phyloP scores from a whole-genome alignment of 2,888 invertebrate genomes.

The Esperia sulphurella region DNA sequence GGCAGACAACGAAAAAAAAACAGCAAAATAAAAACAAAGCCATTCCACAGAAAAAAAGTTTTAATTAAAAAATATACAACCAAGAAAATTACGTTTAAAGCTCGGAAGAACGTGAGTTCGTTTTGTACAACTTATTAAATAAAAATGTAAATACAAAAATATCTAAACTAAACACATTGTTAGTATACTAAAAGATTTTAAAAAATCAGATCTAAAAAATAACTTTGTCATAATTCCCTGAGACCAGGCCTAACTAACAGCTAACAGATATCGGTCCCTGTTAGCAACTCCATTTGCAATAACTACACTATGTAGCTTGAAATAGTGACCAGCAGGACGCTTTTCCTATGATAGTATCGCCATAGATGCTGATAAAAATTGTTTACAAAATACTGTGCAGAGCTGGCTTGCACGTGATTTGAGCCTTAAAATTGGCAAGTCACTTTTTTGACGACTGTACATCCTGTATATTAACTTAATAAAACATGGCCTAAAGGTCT shows the following conservation, averaged over 20 bases:
- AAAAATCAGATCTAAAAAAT: neutral
- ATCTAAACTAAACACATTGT: neutral
- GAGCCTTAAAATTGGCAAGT: too few relatives aligned
- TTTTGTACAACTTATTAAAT: constrained; percentile 49
- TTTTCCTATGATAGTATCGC: too few relatives aligned
- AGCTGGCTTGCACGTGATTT: too few relatives aligned
- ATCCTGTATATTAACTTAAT: too few relatives aligned
- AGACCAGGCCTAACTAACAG: too few relatives aligned
- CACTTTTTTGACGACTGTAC: too few relatives aligned
- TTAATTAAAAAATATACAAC: constrained; percentile 76
- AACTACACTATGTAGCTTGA: too few relatives aligned
- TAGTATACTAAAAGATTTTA: neutral
- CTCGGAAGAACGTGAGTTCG: constrained; percentile 74
- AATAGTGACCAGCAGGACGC: too few relatives aligned
- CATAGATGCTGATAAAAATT: too few relatives aligned
- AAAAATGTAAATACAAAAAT: neutral
- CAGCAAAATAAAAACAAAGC: constrained; percentile 69
- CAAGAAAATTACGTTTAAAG: constrained; percentile 74
- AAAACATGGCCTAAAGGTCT: too few relatives aligned
- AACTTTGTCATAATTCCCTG: neutral
- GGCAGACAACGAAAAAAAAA: constrained; percentile 43
- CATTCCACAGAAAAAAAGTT: constrained; percentile 58
- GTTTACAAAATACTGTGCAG: too few relatives aligned
- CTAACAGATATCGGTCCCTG: neutral
- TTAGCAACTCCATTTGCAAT: too few relatives aligned